Percentiles rank a stretch among this genome's conserved stretches.
These are phyloP conservation scores for Cyphomyrmex costatus DNA, from an alignment of 1,140 invertebrate species.

Conservation along the genomic window DNA sequence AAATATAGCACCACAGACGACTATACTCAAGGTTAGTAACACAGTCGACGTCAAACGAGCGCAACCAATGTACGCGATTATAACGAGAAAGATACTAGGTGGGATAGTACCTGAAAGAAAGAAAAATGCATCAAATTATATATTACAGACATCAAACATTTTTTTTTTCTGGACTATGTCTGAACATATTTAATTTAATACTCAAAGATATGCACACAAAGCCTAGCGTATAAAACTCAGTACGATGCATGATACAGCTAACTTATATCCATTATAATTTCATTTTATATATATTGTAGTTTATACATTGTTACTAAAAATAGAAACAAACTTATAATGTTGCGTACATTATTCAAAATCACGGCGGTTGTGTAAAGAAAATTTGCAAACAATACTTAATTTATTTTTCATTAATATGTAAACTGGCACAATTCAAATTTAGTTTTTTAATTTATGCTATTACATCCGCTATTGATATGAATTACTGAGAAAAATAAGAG, in stretches of 20 bases:
- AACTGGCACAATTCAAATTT: background rate
- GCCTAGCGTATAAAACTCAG: background rate
- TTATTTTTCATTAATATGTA: slow-evolving; percentile 37
- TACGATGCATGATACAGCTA: background rate
- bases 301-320: background rate
- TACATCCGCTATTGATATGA: background rate
- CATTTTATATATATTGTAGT: background rate
- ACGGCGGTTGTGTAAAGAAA: no score
- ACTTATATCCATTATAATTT: background rate
- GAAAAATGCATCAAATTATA: background rate
- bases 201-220: background rate
- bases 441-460: slow-evolving; percentile 7
- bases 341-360: background rate
- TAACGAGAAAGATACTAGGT: slow-evolving; percentile 89
- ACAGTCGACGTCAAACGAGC: slow-evolving; percentile 89
- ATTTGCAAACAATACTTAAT: slow-evolving; percentile 50
- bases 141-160: background rate
- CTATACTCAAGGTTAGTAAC: slow-evolving; percentile 91
- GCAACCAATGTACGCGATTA: slow-evolving; percentile 91
- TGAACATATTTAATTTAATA: background rate
- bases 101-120: slow-evolving; percentile 88
- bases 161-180: background rate
- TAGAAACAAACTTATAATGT: background rate
- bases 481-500: background rate
- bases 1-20: slow-evolving; percentile 93